A percentile compares a stretch with the other conserved stretches of the same genome.
Evolutionary conservation across 2,888 invertebrate species (phyloP).

Genomic region (Drosophila birchii): DNA sequence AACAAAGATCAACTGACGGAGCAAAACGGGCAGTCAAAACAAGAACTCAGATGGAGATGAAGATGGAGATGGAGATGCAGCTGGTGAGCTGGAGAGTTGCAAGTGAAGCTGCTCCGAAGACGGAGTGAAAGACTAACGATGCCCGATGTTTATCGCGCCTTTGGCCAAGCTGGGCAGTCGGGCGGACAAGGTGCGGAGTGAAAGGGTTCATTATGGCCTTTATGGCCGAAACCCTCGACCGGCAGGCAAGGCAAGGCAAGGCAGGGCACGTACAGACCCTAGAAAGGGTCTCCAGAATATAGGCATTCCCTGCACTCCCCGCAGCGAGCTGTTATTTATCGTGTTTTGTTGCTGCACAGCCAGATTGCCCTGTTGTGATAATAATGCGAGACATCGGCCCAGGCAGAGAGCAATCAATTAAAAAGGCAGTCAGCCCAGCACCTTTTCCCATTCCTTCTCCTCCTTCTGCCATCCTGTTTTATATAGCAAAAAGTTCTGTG

Average conservation of each 20-base stretch:
- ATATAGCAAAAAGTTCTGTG: slow-evolving; percentile 61
- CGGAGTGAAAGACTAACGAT: slow-evolving; percentile 65
- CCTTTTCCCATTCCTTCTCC: slow-evolving; percentile 11
- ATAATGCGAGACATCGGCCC: slow-evolving; percentile 68
- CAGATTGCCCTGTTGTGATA: slow-evolving; percentile 74
- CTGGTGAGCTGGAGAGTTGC: background rate
- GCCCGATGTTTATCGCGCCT: slow-evolving; percentile 66
- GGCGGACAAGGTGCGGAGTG: slow-evolving; percentile 42
- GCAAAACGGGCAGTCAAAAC: slow-evolving; percentile 69
- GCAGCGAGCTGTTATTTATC: slow-evolving; percentile 73
- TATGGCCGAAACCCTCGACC: slow-evolving; percentile 53
- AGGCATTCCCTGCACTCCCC: slow-evolving; percentile 38
- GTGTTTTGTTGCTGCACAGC: slow-evolving; percentile 47
- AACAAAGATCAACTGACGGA: slow-evolving; percentile 43
- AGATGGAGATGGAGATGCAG: slow-evolving; percentile 17
- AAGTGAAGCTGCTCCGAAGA: slow-evolving; percentile 27
- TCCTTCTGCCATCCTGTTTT: slow-evolving; percentile 8
- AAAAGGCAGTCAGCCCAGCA: slow-evolving; percentile 63
- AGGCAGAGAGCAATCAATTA: slow-evolving; percentile 74
- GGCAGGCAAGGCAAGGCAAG: slow-evolving; percentile 38
- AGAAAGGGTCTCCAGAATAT: slow-evolving; percentile 30
- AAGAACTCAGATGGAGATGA: slow-evolving; percentile 28
- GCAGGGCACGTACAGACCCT: slow-evolving; percentile 41
- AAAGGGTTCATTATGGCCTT: slow-evolving; percentile 69
- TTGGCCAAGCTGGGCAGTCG: slow-evolving; percentile 11